Evolutionary conservation across 2,113 vertebrate genomes (phyloP).

Genomic region (Vulpes lagopus): DNA sequence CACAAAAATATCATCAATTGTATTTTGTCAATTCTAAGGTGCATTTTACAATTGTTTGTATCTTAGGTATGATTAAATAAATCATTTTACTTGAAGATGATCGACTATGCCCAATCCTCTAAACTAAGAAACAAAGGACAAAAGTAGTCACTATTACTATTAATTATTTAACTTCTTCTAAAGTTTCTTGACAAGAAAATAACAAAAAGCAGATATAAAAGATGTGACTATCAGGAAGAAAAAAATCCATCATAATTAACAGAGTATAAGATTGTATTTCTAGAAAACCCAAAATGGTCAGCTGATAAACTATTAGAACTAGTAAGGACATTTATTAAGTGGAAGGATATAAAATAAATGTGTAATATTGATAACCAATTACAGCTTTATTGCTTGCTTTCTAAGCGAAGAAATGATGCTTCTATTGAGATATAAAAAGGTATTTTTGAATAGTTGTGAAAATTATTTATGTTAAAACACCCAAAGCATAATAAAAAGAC

Average conservation of each 20-base stretch:
- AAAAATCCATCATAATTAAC: not conserved
- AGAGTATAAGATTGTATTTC: conserved; percentile 11
- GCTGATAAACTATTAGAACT: conserved; percentile 24
- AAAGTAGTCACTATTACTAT: not conserved
- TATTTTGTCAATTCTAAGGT: not conserved
- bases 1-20: not conserved
- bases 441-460: conserved; percentile 18
- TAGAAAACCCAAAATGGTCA: not conserved
- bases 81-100: not conserved
- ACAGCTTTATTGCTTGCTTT: not conserved
- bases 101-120: not conserved
- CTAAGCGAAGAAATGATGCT: not conserved
- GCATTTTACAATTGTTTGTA: not conserved
- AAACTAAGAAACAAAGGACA: not conserved
- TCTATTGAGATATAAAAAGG: not conserved
- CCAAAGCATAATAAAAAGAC: not conserved
- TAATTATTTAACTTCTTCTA: conserved; percentile 22
- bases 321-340: not conserved
- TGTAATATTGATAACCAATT: conserved; percentile 11
- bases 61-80: not conserved
- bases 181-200: conserved; percentile 8
- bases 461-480: not conserved
- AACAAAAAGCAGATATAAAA: conserved; percentile 1
- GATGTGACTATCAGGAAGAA: not conserved
- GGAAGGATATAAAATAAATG: not conserved